Evolutionary conservation across 2,888 invertebrate genomes (phyloP).

Genomic region (Ptilodon capucinus): DNA sequence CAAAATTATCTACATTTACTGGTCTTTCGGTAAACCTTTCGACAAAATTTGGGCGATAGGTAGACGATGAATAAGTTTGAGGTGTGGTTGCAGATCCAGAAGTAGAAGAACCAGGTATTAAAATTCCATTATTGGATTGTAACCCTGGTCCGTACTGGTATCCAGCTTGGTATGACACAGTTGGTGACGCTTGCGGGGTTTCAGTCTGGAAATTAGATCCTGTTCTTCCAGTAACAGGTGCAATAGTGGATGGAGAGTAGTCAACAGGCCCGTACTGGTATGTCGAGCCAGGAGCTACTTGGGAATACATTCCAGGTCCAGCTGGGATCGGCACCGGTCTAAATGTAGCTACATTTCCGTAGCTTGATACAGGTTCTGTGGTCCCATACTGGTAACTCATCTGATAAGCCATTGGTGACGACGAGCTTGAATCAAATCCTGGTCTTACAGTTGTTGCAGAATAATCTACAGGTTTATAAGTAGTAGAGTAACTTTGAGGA

Average conservation of each 20-base stretch:
- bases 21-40: not conserved
- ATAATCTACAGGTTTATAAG: slow-evolving; percentile 8
- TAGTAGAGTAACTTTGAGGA: slow-evolving; percentile 11
- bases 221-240: slow-evolving; percentile 6
- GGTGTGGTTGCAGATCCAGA: not conserved
- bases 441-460: slow-evolving; percentile 1
- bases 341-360: not conserved
- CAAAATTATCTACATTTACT: slow-evolving; percentile 20
- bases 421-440: not conserved
- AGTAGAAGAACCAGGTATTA: not conserved
- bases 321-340: not conserved
- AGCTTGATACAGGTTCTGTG: not conserved
- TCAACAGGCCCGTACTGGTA: slow-evolving; percentile 4
- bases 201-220: not conserved
- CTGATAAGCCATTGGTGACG: not conserved
- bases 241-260: slow-evolving; percentile 2
- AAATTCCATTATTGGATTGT: not conserved
- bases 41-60: not conserved
- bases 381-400: slow-evolving; percentile 15
- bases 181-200: not conserved
- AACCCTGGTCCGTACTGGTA: not conserved
- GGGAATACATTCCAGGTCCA: slow-evolving; percentile 7
- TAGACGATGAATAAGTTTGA: not conserved
- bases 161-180: not conserved
- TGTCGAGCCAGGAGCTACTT: not conserved